These are phyloP conservation scores for Tricholauxania praeusta DNA, from an alignment of 2,888 invertebrate species.

Conservation along the genomic window DNA sequence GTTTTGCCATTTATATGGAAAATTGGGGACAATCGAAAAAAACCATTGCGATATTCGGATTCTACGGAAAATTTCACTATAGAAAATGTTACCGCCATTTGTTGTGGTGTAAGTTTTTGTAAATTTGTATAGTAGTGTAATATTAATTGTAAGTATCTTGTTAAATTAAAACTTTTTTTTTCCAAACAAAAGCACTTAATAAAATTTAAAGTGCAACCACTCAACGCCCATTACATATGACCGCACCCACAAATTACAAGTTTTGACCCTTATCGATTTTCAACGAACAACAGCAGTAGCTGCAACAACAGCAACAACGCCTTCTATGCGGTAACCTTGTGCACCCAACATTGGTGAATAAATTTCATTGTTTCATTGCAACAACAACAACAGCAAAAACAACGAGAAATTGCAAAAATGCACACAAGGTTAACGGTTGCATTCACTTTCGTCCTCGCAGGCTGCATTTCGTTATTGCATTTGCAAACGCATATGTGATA, in stretches of 20 bases:
- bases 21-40: no score
- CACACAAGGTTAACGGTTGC: conserved; percentile 15
- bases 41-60: no score
- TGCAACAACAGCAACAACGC: not conserved
- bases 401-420: conserved; percentile 10
- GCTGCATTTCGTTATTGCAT: not conserved
- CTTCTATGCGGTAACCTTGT: conserved; percentile 16
- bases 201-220: not conserved
- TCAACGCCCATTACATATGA: not conserved
- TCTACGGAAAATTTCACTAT: no score
- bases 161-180: not conserved
- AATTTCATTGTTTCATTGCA: not conserved
- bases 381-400: not conserved
- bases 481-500: no score
- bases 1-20: no score
- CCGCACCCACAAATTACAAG: not conserved
- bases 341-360: conserved; percentile 10
- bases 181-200: not conserved
- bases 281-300: not conserved
- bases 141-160: no score
- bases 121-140: no score
- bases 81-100: no score
- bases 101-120: no score
- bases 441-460: not conserved
- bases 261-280: not conserved